phyloP scores from a whole-genome alignment of 2,888 invertebrate genomes.

The Caenorhabditis afra region DNA sequence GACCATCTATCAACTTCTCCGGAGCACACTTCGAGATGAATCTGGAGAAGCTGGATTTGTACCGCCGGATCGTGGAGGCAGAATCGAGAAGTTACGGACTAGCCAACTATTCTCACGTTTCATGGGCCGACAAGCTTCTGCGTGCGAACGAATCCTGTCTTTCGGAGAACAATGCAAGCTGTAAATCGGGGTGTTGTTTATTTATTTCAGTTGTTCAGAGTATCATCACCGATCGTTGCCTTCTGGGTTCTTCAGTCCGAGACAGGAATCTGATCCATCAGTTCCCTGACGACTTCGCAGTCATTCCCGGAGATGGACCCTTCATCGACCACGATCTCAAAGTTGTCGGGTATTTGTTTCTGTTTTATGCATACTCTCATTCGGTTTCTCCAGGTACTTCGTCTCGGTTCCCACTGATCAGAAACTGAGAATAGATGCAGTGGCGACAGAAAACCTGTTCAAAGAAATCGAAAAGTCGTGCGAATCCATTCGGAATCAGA shows the following conservation, averaged over 20 bases:
- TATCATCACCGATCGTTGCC: slow-evolving; percentile 35
- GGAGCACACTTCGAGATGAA: slow-evolving; percentile 5
- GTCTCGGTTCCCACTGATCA: slow-evolving; percentile 59
- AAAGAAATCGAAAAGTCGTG: slow-evolving; percentile 49
- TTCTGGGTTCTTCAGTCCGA: slow-evolving; percentile 37
- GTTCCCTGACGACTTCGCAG: slow-evolving; percentile 64
- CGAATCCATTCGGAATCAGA: slow-evolving; percentile 9
- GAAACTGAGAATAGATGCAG: slow-evolving; percentile 53
- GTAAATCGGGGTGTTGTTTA: too few relatives aligned
- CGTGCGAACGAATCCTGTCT: slow-evolving; percentile 49
- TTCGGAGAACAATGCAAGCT: not conserved
- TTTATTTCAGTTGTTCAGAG: too few relatives aligned
- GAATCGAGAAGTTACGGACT: slow-evolving; percentile 32
- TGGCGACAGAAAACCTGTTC: slow-evolving; percentile 37
- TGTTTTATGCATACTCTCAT: too few relatives aligned
- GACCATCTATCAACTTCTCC: slow-evolving; percentile 17
- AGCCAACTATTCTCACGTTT: slow-evolving; percentile 29
- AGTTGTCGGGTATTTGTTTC: slow-evolving; percentile 49
- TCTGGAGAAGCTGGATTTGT: slow-evolving; percentile 32
- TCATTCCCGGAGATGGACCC: slow-evolving; percentile 62
- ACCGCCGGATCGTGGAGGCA: slow-evolving; percentile 13
- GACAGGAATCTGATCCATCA: slow-evolving; percentile 46
- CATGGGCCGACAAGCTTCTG: slow-evolving; percentile 45
- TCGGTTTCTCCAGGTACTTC: slow-evolving; percentile 66
- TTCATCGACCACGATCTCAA: slow-evolving; percentile 56